Conservation (phyloP, 2,113 vertebrate species). For the Orcinus orca region DNA sequence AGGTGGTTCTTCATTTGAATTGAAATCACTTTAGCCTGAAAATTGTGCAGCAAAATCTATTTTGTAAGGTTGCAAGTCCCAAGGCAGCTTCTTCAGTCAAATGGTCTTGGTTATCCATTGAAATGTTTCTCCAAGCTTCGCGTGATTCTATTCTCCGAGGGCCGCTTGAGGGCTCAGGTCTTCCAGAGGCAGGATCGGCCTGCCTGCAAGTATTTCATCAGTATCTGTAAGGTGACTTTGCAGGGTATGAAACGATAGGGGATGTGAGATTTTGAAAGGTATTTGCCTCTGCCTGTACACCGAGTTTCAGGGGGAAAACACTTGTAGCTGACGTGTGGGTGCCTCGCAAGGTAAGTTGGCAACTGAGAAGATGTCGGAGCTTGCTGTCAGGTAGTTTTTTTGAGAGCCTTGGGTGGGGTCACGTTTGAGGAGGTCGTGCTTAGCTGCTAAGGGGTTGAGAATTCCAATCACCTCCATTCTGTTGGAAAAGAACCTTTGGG, state of each 20-base stretch:
- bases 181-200: not conserved
- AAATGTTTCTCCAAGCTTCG: not conserved
- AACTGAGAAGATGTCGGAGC: not conserved
- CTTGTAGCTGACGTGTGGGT: not conserved
- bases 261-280: not conserved
- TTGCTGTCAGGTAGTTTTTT: fast-evolving
- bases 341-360: not conserved
- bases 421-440: not conserved
- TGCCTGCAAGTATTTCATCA: not conserved
- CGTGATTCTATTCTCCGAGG: not conserved
- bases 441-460: not conserved
- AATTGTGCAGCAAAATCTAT: not conserved
- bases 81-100: not conserved
- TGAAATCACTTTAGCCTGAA: not conserved
- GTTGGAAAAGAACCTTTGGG: not conserved
- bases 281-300: not conserved
- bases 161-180: not conserved
- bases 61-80: not conserved
- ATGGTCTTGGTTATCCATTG: not conserved
- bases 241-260: not conserved
- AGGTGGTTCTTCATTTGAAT: not conserved
- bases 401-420: not conserved
- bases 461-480: not conserved
- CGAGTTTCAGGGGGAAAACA: not conserved
- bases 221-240: not conserved